These are phyloP conservation scores for Spermophilus dauricus DNA, from an alignment of 2,113 vertebrate species.

Conservation along the genomic window DNA sequence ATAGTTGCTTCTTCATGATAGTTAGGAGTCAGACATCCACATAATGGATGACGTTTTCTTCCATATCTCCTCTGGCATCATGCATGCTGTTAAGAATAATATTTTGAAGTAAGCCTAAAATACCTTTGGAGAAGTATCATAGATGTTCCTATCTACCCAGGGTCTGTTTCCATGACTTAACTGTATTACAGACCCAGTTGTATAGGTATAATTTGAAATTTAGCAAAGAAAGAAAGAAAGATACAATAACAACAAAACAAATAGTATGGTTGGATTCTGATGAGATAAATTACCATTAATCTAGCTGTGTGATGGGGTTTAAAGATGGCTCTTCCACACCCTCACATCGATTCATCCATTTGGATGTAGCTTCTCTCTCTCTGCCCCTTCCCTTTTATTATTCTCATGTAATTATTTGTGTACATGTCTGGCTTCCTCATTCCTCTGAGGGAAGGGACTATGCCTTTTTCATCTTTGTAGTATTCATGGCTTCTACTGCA, in stretches of 20 bases:
- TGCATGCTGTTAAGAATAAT: background rate
- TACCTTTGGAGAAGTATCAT: background rate
- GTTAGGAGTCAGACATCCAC: background rate
- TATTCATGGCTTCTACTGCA: background rate
- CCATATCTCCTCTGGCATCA: background rate
- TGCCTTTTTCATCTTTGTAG: slow-evolving; percentile 8
- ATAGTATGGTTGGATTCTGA: background rate
- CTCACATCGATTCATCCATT: background rate
- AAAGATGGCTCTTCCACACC: background rate
- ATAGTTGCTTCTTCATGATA: background rate
- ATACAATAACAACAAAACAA: background rate
- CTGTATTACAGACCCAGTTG: background rate
- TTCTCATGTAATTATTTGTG: background rate
- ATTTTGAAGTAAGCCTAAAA: background rate
- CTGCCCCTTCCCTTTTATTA: background rate
- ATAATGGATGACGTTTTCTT: background rate
- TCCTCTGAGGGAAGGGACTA: background rate
- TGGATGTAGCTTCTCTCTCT: background rate
- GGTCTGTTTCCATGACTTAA: background rate
- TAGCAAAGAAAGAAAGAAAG: background rate
- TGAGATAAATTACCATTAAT: background rate
- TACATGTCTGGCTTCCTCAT: background rate
- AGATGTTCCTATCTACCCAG: background rate
- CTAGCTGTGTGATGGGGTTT: background rate
- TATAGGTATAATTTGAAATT: background rate